Evolutionary conservation across 2,113 vertebrate species (phyloP), one percentile per base, ranked within the genome.

Genomic region (Xiphophorus maculatus): DNA sequence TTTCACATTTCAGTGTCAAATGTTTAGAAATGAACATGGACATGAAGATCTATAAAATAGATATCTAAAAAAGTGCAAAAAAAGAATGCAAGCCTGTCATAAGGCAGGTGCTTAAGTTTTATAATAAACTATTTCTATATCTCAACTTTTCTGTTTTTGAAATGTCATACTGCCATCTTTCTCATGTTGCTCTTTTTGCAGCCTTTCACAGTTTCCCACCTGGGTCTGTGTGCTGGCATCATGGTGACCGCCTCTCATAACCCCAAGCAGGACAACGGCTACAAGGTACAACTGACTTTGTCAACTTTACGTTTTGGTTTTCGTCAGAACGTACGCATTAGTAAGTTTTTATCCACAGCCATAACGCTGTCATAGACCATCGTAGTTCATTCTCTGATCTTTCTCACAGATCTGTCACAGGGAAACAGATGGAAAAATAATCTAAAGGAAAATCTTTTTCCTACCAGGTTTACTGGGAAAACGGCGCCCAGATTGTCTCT

Each of bases 171-270:
- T 14, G 9, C 17, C 4, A 0, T 42, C 30, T 44, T 58, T 76
- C 35, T 63, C 48, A 32, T 69, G 17, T 85, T 29, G 11, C 72
- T 42, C 2, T 71, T 75, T 58, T 15, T 93, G 60, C 83, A 99
- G 98, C 98, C 98, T 0, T 99, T 98, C 69, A 90, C 97, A 0
- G 96, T 99, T n/a, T 95, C 91, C 6, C 95, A 95, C 42, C 87
- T 98, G 87, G 95, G 95, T 48, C 95, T 99, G 22, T 97, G 96
- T 90, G 98, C 97, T 85, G 98, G 98, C 37, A 95, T 99, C 88
- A 99, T 99, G 98, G 90, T 99, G 48, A 99, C 98, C 0, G 98
- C 98, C 28, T 99, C 98, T 0, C 98, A 99, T 89, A 99, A 99
- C 80, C 98, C 98, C 13, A 99, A 99, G 91, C 94, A 99, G 81